A percentile compares a stretch with the other conserved stretches of the same genome.
These are phyloP conservation scores for Boulengeromyrus knoepffleri DNA, from an alignment of 2,113 vertebrate species.

Conservation along the genomic window DNA sequence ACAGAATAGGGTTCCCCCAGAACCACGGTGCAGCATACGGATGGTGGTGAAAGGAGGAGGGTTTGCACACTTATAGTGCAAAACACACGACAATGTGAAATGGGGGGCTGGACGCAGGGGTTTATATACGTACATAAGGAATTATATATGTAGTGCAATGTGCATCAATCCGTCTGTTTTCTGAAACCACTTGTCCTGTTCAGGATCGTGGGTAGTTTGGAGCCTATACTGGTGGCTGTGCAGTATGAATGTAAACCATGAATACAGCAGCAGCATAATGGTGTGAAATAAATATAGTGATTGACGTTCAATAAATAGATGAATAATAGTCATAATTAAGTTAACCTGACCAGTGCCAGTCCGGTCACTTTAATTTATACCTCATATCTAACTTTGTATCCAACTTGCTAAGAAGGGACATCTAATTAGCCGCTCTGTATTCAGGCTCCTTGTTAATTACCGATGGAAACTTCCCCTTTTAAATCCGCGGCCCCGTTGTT, in stretches of 20 bases:
- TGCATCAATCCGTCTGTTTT: neutral
- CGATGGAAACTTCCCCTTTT: neutral
- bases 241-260: neutral
- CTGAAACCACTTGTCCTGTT: too few relatives aligned
- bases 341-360: neutral
- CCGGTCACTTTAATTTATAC: neutral
- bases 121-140: neutral
- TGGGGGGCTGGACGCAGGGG: neutral
- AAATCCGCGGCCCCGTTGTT: neutral
- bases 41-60: neutral
- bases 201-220: neutral
- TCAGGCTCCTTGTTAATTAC: neutral
- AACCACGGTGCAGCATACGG: neutral
- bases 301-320: neutral
- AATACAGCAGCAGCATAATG: neutral
- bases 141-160: neutral
- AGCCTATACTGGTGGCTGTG: neutral
- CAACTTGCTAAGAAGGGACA: conserved; percentile 12
- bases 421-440: conserved; percentile 23
- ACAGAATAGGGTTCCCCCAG: neutral
- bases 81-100: neutral
- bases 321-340: neutral
- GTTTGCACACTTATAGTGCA: neutral
- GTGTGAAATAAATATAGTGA: neutral
- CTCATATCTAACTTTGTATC: neutral